Evolutionary conservation across 2,888 invertebrate species (phyloP), one percentile per base, ranked within the genome.

Genomic region (Nycteola revayana): DNA sequence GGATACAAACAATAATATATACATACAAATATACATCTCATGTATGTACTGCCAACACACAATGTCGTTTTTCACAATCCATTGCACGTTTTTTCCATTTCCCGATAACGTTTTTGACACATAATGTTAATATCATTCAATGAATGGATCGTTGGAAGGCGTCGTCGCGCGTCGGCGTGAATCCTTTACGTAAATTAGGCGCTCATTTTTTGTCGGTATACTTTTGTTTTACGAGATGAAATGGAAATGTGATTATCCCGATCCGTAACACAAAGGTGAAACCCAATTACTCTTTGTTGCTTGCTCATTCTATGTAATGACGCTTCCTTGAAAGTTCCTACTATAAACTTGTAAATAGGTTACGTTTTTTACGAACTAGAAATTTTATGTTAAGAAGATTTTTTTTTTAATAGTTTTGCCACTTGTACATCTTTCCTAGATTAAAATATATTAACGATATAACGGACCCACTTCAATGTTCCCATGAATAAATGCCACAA

Each of bases 231-330:
- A 60, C 49, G 54, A 47, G 45, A 34, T 48, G 45, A 60, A 65
- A 58, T 50, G 46, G 42, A 44, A 46, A 43, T 51, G 50, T 60
- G 66, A 72, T 71, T 68, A 65, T 59, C 63, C 50, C 56, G 53
- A 48, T 50, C 53, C 49, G 50, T 43, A 58, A 67, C 53, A 52
- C 60, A 60, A 64, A 61, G 56, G 52, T 51, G 53, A 48, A 46
- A 49, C 49, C 49, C 49, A 60, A 62, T 68, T 67, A 62, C 60
- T 52, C 53, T 69, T 66, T 65, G 62, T 65, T 73, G 75, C 74
- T 54, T 42, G 54, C 60, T 76, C 76, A 74, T 60, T 58, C 46
- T 50, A 45, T 58, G 60, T 75, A 75, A 78, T 71, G 65, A 70
- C 65, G 55, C 58, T 51, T 49, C 42, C 37, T 45, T 31, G 39